phyloP scores from a whole-genome alignment of 2,888 invertebrate species.

The Eupithecia pulchellata region DNA sequence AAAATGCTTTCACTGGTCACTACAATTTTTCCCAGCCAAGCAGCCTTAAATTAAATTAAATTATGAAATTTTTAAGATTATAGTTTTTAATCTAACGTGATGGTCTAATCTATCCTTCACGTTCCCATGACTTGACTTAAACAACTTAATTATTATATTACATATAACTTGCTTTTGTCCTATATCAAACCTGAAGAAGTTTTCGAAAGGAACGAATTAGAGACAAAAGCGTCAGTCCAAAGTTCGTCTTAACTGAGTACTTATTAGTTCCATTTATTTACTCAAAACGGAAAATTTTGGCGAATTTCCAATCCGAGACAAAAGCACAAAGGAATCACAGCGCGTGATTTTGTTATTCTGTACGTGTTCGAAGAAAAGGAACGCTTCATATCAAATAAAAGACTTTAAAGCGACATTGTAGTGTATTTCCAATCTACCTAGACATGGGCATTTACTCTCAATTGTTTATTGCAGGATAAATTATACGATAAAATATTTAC shows the following conservation, averaged over 20 bases:
- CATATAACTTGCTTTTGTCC: no score
- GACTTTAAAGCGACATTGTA: background rate
- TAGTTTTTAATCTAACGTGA: background rate
- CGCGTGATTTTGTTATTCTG: conserved; percentile 21
- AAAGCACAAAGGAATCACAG: conserved; percentile 29
- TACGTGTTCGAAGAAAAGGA: background rate
- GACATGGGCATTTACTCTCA: no score
- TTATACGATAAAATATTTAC: no score
- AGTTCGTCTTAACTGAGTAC: background rate
- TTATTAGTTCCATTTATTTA: conserved; percentile 13
- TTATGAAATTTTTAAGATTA: no score
- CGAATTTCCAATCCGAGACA: conserved; percentile 26
- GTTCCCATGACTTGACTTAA: no score
- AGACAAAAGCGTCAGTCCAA: background rate
- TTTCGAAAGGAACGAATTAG: no score
- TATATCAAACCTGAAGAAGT: no score
- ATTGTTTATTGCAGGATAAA: no score
- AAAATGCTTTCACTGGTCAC: background rate
- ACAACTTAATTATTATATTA: no score
- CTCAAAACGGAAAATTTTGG: conserved; percentile 17
- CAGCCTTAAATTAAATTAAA: background rate
- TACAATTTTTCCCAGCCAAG: background rate
- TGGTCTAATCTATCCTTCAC: no score
- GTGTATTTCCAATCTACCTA: background rate
- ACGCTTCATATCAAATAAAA: conserved; percentile 1